phyloP scores from a whole-genome alignment of 2,888 invertebrate genomes.

The Seladonia tumulorum region DNA sequence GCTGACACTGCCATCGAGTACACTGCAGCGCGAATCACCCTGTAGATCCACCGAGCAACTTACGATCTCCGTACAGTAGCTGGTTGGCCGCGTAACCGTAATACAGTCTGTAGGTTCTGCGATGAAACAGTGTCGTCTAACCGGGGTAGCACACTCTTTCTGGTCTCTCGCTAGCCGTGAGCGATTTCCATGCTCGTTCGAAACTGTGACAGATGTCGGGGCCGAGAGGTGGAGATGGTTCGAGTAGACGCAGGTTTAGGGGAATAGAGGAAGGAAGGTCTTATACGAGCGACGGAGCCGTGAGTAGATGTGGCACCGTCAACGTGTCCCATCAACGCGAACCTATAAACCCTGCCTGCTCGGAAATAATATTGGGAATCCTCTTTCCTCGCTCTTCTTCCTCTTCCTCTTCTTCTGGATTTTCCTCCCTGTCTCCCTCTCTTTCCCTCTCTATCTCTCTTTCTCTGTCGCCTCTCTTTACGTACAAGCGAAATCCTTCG shows the following conservation, averaged over 20 bases:
- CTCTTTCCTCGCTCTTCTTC: constrained; percentile 41
- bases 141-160: constrained; percentile 34
- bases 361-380: constrained; percentile 70
- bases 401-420: constrained; percentile 20
- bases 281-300: constrained; percentile 56
- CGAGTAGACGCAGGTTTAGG: constrained; percentile 22
- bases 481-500: constrained; percentile 44
- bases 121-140: constrained; percentile 26
- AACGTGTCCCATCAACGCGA: constrained; percentile 69
- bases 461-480: constrained; percentile 17
- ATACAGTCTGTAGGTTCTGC: constrained; percentile 12
- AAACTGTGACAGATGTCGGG: constrained; percentile 61
- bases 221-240: neutral
- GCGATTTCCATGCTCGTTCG: constrained; percentile 65
- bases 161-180: constrained; percentile 24
- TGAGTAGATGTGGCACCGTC: constrained; percentile 58
- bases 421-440: neutral
- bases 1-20: neutral
- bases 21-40: neutral
- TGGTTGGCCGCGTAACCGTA: constrained; percentile 40
- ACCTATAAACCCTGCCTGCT: constrained; percentile 65
- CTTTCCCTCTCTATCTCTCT: neutral
- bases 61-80: neutral
- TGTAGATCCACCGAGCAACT: neutral
- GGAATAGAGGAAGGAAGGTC: constrained; percentile 14